phyloP scores from a whole-genome alignment of 2,113 vertebrate species.

The Montifringilla adamsi region DNA sequence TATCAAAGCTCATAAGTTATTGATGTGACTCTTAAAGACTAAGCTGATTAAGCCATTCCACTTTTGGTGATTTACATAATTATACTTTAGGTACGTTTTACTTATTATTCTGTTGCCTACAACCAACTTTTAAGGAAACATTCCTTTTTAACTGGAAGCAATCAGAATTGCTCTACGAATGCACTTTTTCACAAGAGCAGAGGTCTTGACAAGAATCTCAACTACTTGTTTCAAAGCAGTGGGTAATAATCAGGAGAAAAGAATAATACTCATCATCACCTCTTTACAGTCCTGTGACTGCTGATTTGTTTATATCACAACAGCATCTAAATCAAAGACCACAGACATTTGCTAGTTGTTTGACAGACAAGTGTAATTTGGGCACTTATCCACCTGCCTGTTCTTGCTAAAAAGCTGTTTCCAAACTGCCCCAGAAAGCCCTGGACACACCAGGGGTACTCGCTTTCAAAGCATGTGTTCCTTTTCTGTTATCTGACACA shows the following conservation, averaged over 20 bases:
- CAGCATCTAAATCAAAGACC: background rate
- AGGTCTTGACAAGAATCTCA: background rate
- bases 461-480: background rate
- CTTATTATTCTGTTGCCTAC: background rate
- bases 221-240: background rate
- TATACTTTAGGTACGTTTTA: slow-evolving; percentile 7
- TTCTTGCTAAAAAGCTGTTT: background rate
- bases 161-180: background rate
- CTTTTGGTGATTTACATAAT: slow-evolving; percentile 40
- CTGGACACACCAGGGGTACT: background rate
- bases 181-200: background rate
- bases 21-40: slow-evolving; percentile 18
- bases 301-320: background rate
- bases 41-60: background rate
- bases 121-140: slow-evolving; percentile 24
- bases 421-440: background rate
- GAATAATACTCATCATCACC: background rate
- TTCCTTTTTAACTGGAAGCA: slow-evolving; percentile 12
- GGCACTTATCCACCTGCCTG: background rate
- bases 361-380: background rate
- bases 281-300: background rate
- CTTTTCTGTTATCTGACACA: background rate
- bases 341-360: background rate
- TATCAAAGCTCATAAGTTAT: slow-evolving; percentile 23
- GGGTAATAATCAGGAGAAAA: background rate